Evolutionary conservation across 2,113 vertebrate species (phyloP), one percentile per base, ranked within the genome.

Genomic region (Euleptes europaea): DNA sequence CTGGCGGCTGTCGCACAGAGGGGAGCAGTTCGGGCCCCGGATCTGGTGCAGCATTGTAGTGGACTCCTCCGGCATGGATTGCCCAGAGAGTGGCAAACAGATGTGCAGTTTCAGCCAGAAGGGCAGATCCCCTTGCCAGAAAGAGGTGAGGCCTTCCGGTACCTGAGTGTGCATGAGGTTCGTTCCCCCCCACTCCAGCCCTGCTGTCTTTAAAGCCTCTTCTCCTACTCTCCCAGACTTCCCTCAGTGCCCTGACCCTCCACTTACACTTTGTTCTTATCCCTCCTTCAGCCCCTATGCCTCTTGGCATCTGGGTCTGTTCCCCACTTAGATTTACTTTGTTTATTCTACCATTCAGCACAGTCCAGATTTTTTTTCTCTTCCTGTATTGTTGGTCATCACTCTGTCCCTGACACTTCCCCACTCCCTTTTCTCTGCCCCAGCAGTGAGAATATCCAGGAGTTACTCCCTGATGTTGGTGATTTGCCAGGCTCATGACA

Each of bases 1-100:
- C 90, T 99, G 99, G 99, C 97, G 98, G 23, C 96, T 99, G 90
- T 98, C 98, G 49, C 98, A 99, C 95, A 97, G 95, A 90, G 98
- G 98, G 63, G 97, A 97, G 15, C 98, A 99, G 94, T 99, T 99
- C 90, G 99, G 99, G 75, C 99, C 99, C 3, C 96, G 99, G 38
- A 96, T 99, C 88, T 99, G 99, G 99, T 99, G 98, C 95, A 99
- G 98, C 93, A 98, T 99, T 92, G 97, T 98, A 90, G 98, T 99
- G 89, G 98, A 98, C 88, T 69, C 94, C 79, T 79, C 92, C 66
- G 47, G 26, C 42, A 3, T 80, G 35, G 94, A 91, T 44, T 92
- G 69, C 3, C 26, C 91, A 42, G 91, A 94, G 76, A 74, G 84
- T 80, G 83, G 80, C 26, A 90, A 87, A 77, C 92, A 92, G 84